Conservation (phyloP, 1,140 invertebrate species). For the Achroia grisella region DNA sequence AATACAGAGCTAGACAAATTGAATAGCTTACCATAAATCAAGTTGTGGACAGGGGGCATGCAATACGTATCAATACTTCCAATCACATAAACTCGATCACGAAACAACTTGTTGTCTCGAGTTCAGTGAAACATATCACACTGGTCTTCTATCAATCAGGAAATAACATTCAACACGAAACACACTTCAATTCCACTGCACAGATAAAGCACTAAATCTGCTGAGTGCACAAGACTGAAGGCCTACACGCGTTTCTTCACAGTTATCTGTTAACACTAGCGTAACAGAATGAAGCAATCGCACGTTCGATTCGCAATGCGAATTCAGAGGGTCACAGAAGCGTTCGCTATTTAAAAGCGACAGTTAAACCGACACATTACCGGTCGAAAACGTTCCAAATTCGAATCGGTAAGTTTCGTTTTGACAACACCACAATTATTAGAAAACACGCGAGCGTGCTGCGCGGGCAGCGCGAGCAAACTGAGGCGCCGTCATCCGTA, state of each 20-base stretch:
- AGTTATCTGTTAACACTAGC: conserved; percentile 58
- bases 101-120: conserved; percentile 45
- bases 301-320: conserved; percentile 56
- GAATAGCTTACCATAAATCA: conserved; percentile 55
- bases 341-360: conserved; percentile 49
- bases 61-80: conserved; percentile 37
- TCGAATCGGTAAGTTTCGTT: conserved; percentile 45
- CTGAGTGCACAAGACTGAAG: conserved; percentile 51
- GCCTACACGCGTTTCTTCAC: conserved; percentile 64
- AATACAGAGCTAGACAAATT: conserved; percentile 11
- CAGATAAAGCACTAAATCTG: conserved; percentile 51
- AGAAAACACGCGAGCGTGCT: conserved; percentile 54
- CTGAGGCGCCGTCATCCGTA: conserved; percentile 52
- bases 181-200: conserved; percentile 48
- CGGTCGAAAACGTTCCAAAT: conserved; percentile 62
- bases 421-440: conserved; percentile 16
- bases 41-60: conserved; percentile 33
- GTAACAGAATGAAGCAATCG: conserved; percentile 59
- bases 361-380: conserved; percentile 61
- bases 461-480: conserved; percentile 66
- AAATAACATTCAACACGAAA: conserved; percentile 54
- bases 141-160: conserved; percentile 34
- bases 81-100: conserved; percentile 42
- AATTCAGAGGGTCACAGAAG: conserved; percentile 42
- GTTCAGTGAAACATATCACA: conserved; percentile 44